Evolutionary conservation across 2,113 vertebrate species (phyloP), one percentile per base, ranked within the genome.

Genomic region (Cyphomyrus discorhynchus): DNA sequence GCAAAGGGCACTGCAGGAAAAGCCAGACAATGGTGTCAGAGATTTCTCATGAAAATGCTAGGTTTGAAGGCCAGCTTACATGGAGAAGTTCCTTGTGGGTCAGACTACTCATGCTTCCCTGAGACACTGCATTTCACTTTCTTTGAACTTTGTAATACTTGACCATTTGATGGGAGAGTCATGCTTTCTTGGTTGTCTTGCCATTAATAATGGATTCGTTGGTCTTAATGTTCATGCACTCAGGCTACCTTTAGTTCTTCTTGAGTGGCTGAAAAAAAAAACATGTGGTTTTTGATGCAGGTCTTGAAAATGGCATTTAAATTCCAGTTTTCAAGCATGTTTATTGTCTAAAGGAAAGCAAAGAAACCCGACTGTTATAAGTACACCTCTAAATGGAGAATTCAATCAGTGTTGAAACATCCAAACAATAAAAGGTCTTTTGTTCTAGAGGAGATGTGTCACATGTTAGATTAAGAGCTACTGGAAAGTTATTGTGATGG

Each of bases 401-500:
- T 27, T 83, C 66, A 82, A 53, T 90, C 89, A 84, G 50, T 91
- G 46, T 77, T 52, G 74, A 70, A 86, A 56, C 80, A 47, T 88
- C 84, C 88, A 47, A 89, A 11, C 47, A 89, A 49, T 77, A 53
- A 91, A 87, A 46, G 47, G 84, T 50, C 66, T 86, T 77, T 58
- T 88, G 35, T 88, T 91, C 84, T 50, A 21, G 52, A 56, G 39
- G 27, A 21, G 27, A 46, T 85, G 70, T 77, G 82, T 86, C 90
- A 89, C 49, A 45, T 39, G 50, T 31, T 90, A 31, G 52, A 83
- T 90, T 85, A 74, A 90, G 52, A 50, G 50, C 86, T 88, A 90
- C 62, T 42, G 70, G 66, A 17, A 80, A 17, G 70, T 85, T 90
- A 88, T 82, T 92, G 90, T 90, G 87, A 91, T 88, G 92, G 89